Evolutionary conservation across 2,113 vertebrate genomes (phyloP).

Genomic region (Osmerus mordax): DNA sequence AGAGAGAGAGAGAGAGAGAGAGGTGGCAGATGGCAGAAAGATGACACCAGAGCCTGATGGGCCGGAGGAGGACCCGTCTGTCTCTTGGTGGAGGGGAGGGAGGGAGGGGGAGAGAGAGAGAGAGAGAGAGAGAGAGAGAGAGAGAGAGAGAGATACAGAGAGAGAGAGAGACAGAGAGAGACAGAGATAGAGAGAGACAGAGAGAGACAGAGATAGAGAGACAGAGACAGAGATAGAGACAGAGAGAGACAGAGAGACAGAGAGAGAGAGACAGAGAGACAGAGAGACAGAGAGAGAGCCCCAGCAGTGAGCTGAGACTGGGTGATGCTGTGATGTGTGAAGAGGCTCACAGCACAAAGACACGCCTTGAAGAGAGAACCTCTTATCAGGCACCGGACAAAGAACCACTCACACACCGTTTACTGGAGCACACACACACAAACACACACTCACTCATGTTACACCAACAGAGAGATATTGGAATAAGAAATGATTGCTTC

Average conservation of each 20-base stretch:
- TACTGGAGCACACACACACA: slow-evolving; percentile 10
- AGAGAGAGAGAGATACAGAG: background rate
- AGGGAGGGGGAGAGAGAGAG: background rate
- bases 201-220: background rate
- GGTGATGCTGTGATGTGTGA: slow-evolving; percentile 4
- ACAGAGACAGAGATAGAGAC: background rate
- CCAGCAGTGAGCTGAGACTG: background rate
- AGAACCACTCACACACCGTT: no score
- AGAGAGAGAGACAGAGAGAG: no score
- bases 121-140: background rate
- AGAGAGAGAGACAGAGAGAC: no score
- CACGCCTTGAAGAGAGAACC: slow-evolving; percentile 22
- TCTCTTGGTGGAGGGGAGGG: slow-evolving; percentile 41
- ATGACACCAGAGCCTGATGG: slow-evolving; percentile 68
- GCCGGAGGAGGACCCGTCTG: slow-evolving; percentile 62
- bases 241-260: no score
- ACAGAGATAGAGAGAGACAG: background rate
- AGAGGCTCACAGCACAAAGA: slow-evolving; percentile 17
- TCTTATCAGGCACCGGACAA: slow-evolving; percentile 9
- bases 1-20: slow-evolving; percentile 44
- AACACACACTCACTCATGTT: slow-evolving; percentile 3
- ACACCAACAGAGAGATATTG: background rate
- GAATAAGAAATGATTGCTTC: no score
- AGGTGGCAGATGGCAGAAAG: slow-evolving; percentile 73
- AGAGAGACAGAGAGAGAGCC: background rate